These are phyloP conservation scores for Urechis unicinctus DNA, from an alignment of 2,888 invertebrate species.

Conservation along the genomic window DNA sequence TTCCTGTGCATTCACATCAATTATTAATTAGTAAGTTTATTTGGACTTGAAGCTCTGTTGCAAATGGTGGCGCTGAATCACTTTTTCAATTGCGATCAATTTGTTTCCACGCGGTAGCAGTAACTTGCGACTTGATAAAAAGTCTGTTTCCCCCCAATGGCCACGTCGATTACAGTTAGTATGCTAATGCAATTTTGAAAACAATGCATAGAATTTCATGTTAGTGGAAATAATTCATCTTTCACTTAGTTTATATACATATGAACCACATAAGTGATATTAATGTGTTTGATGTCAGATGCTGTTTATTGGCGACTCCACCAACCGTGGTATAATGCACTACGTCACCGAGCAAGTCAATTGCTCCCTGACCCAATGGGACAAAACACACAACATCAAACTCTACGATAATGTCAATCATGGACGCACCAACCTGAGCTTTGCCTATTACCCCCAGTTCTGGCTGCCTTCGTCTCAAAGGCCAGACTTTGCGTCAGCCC, in stretches of 20 bases:
- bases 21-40: too few species aligned
- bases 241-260: background rate
- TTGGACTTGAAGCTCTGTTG: too few species aligned
- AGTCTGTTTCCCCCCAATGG: too few species aligned
- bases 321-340: slow-evolving; percentile 54
- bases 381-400: slow-evolving; percentile 53
- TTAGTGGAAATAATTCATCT: background rate
- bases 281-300: slow-evolving; percentile 31
- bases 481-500: slow-evolving; percentile 51
- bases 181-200: too few species aligned
- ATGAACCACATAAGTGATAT: background rate
- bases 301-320: slow-evolving; percentile 55
- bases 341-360: slow-evolving; percentile 52
- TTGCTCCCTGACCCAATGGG: slow-evolving; percentile 50
- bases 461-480: slow-evolving; percentile 51
- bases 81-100: too few species aligned
- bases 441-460: slow-evolving; percentile 55
- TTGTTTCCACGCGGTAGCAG: too few species aligned
- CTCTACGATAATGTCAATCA: slow-evolving; percentile 48
- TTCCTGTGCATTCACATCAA: too few species aligned
- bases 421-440: slow-evolving; percentile 46
- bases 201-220: too few species aligned
- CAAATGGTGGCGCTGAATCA: too few species aligned
- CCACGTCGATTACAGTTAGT: too few species aligned
- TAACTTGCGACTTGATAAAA: too few species aligned